A percentile compares a stretch with the other conserved stretches of the same genome.
These are phyloP conservation scores for Petrophora chlorosata DNA, from an alignment of 2,888 invertebrate species.

Conservation along the genomic window DNA sequence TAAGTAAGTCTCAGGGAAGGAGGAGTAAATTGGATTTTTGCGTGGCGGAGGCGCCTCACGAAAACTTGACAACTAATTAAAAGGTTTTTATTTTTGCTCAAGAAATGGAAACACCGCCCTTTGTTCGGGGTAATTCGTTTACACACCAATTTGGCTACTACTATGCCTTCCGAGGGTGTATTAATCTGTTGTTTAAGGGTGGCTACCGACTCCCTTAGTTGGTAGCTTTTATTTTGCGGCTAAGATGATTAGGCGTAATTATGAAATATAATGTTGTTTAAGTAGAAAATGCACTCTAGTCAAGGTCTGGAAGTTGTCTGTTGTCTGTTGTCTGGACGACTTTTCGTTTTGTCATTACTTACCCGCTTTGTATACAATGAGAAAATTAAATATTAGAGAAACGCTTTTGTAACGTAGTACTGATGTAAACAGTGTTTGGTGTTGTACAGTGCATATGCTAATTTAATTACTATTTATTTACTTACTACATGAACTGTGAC, in stretches of 20 bases:
- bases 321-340: too few relatives aligned
- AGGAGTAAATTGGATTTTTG: slow-evolving; percentile 41
- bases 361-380: not conserved
- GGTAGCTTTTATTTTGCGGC: not conserved
- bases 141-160: slow-evolving; percentile 19
- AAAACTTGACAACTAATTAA: slow-evolving; percentile 36
- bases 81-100: slow-evolving; percentile 29
- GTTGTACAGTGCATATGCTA: too few relatives aligned
- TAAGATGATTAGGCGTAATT: slow-evolving; percentile 3
- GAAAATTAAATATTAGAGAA: too few relatives aligned
- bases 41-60: slow-evolving; percentile 10
- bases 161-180: not conserved
- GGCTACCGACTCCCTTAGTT: not conserved
- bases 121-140: slow-evolving; percentile 28
- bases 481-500: too few relatives aligned
- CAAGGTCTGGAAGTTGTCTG: not conserved
- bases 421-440: too few relatives aligned
- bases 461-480: too few relatives aligned
- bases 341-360: not conserved
- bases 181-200: slow-evolving; percentile 5
- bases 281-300: not conserved
- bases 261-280: not conserved
- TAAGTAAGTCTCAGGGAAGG: slow-evolving; percentile 22
- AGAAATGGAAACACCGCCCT: slow-evolving; percentile 17
- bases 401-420: too few relatives aligned